Evolutionary conservation across 2,113 vertebrate species (phyloP), one percentile per base, ranked within the genome.

Genomic region (Dasypus novemcinctus): DNA sequence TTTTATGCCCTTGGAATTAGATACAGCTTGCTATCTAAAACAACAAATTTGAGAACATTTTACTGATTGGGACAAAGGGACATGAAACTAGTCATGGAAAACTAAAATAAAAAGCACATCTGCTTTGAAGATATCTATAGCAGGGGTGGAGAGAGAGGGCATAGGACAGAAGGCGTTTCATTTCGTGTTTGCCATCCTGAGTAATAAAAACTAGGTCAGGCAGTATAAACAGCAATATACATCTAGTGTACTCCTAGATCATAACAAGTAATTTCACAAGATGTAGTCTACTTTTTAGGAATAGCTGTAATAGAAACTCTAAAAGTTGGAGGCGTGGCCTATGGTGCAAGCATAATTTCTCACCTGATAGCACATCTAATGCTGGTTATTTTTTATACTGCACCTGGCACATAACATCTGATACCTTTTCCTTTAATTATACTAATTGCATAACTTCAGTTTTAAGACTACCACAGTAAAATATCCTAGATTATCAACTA

Each of bases 251-350:
- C 20, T 20, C 15, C 76, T 91, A 96, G 59, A 63, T 17, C 76
- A 43, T 63, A 95, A 46, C 76, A 91, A 97, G 91, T 59, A 75
- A 52, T 95, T 96, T 97, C 94, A 18, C 46, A 95, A 93, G 43
- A 38, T 74, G 25, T 81, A 23, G 23, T 90, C 93, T 97, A 89
- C 93, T 97, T 96, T 91, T 33, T 43, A 87, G 57, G 41, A 93
- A 64, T 87, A 76, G 25, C n/a, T 69, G 4, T 90, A 91, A 94
- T 91, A 83, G 81, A 93, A 97, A 88, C 57, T 63, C 23, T 13
- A 59, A 91, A 80, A 52, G 75, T 85, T 84, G 43, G n/a, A 81
- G 87, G 68, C 49, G 54, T 87, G 23, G 41, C 17, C 66, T 68
- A 49, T 7, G 25, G 33, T 66, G 11, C 49, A 23, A 18, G 13